phyloP scores from a whole-genome alignment of 2,888 invertebrate genomes.

The Branchellion lobata region DNA sequence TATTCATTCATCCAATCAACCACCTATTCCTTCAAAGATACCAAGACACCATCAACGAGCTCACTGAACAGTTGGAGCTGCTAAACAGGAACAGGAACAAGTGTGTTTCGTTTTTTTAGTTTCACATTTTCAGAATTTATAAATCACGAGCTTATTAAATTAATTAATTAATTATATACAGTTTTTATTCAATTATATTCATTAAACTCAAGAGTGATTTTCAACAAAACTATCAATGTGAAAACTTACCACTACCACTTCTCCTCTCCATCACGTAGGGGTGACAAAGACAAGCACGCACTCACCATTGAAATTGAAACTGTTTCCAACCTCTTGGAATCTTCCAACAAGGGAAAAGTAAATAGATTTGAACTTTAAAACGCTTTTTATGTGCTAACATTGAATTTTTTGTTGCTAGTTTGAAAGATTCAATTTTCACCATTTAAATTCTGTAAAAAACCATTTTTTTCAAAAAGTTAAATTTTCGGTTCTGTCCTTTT shows the following conservation, averaged over 20 bases:
- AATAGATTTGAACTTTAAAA: conserved; percentile 44
- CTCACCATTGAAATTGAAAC: conserved; percentile 98
- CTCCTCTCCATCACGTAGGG: conserved; percentile 69
- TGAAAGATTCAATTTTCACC: too few species aligned
- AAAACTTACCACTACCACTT: neutral
- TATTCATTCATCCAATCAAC: too few species aligned
- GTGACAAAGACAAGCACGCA: conserved; percentile 96
- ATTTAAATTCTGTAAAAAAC: too few species aligned
- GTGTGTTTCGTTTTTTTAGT: neutral
- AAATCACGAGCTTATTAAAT: too few species aligned
- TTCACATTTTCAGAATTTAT: too few species aligned
- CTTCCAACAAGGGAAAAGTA: conserved; percentile 85
- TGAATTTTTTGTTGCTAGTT: neutral
- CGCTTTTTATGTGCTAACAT: neutral
- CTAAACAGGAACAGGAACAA: conserved; percentile 72
- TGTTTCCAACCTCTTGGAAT: conserved; percentile 90
- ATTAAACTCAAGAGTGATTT: neutral
- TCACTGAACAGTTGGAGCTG: conserved; percentile 97
- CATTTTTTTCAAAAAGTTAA: neutral
- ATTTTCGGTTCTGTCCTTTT: neutral
- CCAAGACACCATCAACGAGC: conserved; percentile 94
- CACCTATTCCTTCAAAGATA: conserved; percentile 64
- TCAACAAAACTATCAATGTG: neutral
- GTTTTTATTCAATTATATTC: too few species aligned
- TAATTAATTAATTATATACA: too few species aligned